These are phyloP conservation scores for Mionectes macconnelli DNA, from an alignment of 2,113 vertebrate genomes.

Conservation along the genomic window DNA sequence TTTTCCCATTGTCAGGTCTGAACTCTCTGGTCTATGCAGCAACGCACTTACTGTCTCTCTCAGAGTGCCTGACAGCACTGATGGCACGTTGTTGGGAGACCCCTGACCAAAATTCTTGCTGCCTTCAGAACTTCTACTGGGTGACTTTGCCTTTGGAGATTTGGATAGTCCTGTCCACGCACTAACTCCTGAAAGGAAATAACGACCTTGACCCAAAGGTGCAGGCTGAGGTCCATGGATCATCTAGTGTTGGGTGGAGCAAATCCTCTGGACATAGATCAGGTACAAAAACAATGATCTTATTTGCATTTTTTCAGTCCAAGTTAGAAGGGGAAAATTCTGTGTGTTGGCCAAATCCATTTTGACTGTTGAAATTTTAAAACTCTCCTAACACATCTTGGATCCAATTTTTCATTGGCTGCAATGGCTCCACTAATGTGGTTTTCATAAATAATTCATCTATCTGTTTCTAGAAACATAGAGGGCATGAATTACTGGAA, in stretches of 20 bases:
- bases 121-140: background rate
- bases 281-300: background rate
- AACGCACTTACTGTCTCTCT: accelerated
- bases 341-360: background rate
- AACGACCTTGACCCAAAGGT: background rate
- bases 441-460: background rate
- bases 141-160: background rate
- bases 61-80: background rate
- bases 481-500: conserved; percentile 1
- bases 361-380: background rate
- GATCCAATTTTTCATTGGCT: background rate
- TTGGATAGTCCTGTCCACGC: background rate
- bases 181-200: background rate
- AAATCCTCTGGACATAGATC: background rate
- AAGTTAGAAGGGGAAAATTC: background rate
- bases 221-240: background rate
- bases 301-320: background rate
- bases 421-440: background rate
- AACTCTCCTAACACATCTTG: background rate
- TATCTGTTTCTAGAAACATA: background rate
- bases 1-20: background rate
- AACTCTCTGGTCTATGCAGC: background rate
- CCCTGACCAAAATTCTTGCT: background rate
- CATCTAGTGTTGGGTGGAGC: background rate
- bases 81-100: background rate